Base-by-base conservation (phyloP, 2,113 vertebrate species). In the Sigmodon hispidus region DNA sequence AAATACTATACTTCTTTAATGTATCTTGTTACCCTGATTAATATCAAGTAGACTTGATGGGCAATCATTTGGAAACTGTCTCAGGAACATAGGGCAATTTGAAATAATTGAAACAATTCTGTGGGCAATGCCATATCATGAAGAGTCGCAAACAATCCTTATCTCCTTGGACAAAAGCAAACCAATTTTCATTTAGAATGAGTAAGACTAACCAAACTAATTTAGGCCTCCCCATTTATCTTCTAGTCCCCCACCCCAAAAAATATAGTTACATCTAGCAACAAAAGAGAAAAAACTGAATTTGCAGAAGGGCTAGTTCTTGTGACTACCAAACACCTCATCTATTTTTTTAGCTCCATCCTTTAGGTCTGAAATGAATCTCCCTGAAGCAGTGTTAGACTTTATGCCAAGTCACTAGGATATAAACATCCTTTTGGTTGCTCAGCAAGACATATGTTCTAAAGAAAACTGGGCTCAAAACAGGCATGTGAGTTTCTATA, bases 391-490 rank as follows among this genome's bases (percentile, higher is more conserved):
- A 69, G 55, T 36, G 93, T 73, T 59, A 85, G 48, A 43, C 79
- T 61, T 79, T 85, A 48, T 92, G 73, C 89, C 69, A 87, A 93
- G 91, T 75, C 91, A 83, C 79, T 63, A 45, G 89, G 83, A 87
- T 57, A 67, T 48, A 97, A 92, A 95, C 93, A 86, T 92, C 48
- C 36, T 87, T 90, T 88, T 69, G 83, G 77, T 84, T 93, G 79
- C 87, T 84, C 81, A 83, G 86, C 45, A 65, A 96, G 94, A 93
- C 93, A 90, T 83, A 87, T 76, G 89, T 34, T 90, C 52, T 43
- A 63, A 83, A 84, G 95, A 93, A 81, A 92, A 89, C 43, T 55
- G 81, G 61, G 86, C 77, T 95, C 92, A 67, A 90, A 94, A 93
- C 90, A 89, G 90, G 93, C 75, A 73, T 67, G 89, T 89, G 59